Percentiles rank a stretch among this genome's conserved stretches.
phyloP scores from a whole-genome alignment of 1,140 invertebrate species.

The Zaprionus davidi region DNA sequence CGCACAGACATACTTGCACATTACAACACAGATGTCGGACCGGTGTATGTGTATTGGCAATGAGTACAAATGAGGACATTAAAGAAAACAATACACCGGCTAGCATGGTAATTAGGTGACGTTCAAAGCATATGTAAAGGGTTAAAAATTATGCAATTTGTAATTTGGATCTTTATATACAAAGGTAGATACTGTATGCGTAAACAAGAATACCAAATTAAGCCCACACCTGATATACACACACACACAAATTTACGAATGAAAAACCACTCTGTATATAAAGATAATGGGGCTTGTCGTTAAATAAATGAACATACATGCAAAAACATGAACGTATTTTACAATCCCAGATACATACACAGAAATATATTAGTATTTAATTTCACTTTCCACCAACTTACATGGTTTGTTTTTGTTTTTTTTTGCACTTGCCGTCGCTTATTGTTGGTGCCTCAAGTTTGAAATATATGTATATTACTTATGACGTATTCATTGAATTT shows the following conservation, averaged over 20 bases:
- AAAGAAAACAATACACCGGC: conserved; percentile 52
- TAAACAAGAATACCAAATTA: not conserved
- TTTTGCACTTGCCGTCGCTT: conserved; percentile 15
- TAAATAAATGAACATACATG: conserved; percentile 2
- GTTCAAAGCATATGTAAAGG: conserved; percentile 28
- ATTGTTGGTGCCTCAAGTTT: conserved; percentile 8
- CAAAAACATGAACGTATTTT: conserved; percentile 5
- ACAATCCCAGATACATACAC: not conserved
- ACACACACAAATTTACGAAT: conserved; percentile 15
- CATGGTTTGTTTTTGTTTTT: conserved; percentile 11
- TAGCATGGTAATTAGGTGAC: conserved; percentile 10
- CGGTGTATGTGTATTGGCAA: conserved; percentile 18
- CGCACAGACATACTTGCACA: not conserved
- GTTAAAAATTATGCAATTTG: conserved; percentile 21
- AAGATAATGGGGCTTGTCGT: conserved; percentile 19
- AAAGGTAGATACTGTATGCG: conserved; percentile 3
- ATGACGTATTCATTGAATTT: conserved; percentile 44
- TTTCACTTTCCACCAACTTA: conserved; percentile 40
- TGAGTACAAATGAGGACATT: conserved; percentile 26
- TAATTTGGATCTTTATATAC: conserved; percentile 30
- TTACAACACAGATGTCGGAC: conserved; percentile 45
- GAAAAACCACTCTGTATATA: conserved; percentile 28
- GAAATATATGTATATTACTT: conserved; percentile 26
- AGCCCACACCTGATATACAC: conserved; percentile 1
- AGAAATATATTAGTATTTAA: conserved; percentile 1